These are phyloP conservation scores for Orthosia incerta DNA, from an alignment of 2,888 invertebrate species.

Conservation along the genomic window DNA sequence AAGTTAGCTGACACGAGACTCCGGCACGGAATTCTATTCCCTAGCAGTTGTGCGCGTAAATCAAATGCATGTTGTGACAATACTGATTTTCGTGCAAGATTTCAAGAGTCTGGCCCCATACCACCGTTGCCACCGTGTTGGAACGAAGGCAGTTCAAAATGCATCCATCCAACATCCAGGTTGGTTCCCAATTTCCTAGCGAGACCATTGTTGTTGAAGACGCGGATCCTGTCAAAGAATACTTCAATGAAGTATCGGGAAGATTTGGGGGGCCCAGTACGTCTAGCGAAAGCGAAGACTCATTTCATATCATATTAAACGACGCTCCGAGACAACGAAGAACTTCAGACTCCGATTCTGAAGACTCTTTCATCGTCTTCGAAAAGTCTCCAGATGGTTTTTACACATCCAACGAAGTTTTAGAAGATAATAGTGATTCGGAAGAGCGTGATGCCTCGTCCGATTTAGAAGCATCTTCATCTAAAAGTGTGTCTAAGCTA, in stretches of 20 bases:
- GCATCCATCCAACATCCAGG: no score
- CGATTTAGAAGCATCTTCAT: conserved; percentile 74
- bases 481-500: conserved; percentile 82
- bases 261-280: conserved; percentile 77
- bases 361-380: conserved; percentile 91
- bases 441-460: conserved; percentile 69
- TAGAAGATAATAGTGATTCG: conserved; percentile 71
- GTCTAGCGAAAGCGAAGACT: conserved; percentile 80
- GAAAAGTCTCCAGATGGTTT: conserved; percentile 85
- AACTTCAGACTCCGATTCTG: conserved; percentile 90
- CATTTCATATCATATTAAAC: conserved; percentile 87
- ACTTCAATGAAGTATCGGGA: conserved; percentile 85
- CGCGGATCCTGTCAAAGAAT: conserved; percentile 65
- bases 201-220: no score
- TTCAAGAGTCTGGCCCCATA: no score
- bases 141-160: no score
- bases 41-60: no score
- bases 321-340: conserved; percentile 75
- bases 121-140: no score
- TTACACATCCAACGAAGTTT: conserved; percentile 84
- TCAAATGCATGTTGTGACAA: no score
- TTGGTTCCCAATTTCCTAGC: no score
- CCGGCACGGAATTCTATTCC: no score
- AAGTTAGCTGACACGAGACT: no score
- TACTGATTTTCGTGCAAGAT: no score